These are phyloP conservation scores for Uloborus plumipes DNA, from an alignment of 2,888 invertebrate genomes.

Conservation along the genomic window DNA sequence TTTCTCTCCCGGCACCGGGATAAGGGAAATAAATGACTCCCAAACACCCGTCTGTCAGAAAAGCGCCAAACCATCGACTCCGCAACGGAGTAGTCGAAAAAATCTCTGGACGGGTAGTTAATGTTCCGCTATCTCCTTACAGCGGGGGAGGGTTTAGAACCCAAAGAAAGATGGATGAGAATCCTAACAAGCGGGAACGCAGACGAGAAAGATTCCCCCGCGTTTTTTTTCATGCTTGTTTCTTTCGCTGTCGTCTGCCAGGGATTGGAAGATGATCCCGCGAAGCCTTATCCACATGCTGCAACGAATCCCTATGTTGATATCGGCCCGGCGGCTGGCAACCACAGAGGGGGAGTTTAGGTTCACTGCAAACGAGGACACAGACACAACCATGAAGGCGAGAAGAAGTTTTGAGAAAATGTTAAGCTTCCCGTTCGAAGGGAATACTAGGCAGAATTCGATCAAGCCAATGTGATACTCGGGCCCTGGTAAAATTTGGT, in stretches of 20 bases:
- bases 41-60: slow-evolving; percentile 57
- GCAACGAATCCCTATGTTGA: slow-evolving; percentile 21
- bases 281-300: slow-evolving; percentile 18
- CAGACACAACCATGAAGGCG: too few species aligned
- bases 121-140: slow-evolving; percentile 33
- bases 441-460: too few species aligned
- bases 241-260: slow-evolving; percentile 34
- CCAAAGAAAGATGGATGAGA: slow-evolving; percentile 50
- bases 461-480: too few species aligned
- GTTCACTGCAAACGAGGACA: too few species aligned
- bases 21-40: slow-evolving; percentile 61
- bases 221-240: background rate
- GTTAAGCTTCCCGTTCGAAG: too few species aligned
- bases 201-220: too few species aligned
- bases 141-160: background rate
- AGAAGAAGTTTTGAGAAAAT: too few species aligned
- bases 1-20: slow-evolving; percentile 31
- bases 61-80: slow-evolving; percentile 57
- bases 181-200: slow-evolving; percentile 53
- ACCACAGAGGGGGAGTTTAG: background rate
- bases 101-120: slow-evolving; percentile 30
- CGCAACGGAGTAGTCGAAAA: background rate
- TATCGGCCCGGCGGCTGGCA: background rate
- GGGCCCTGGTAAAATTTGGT: too few species aligned
- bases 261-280: slow-evolving; percentile 48